These are phyloP conservation scores for Mustelus asterias DNA, from an alignment of 2,113 vertebrate genomes.

Conservation along the genomic window DNA sequence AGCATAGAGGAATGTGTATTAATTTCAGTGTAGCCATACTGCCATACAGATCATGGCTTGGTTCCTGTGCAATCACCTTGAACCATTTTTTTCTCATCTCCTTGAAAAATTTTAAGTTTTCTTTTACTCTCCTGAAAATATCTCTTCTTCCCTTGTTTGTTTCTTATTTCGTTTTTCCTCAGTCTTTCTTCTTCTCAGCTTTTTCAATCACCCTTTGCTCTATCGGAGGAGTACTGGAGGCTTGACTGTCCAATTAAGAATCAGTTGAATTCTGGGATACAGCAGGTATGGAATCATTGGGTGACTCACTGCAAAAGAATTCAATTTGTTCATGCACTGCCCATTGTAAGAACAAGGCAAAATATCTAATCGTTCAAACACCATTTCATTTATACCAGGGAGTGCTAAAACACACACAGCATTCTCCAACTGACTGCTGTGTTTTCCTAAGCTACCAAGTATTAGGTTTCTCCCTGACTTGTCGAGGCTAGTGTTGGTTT, in stretches of 20 bases:
- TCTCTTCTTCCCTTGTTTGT: neutral
- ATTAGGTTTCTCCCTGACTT: neutral
- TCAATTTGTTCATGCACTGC: neutral
- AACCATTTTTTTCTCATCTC: neutral
- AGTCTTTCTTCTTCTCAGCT: neutral
- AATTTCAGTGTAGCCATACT: neutral
- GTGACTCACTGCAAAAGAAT: neutral
- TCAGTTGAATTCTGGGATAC: neutral
- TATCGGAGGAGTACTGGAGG: neutral
- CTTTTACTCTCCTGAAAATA: neutral
- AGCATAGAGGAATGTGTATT: neutral
- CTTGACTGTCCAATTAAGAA: neutral
- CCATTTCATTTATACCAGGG: neutral
- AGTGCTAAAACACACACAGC: neutral
- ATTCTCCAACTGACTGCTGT: neutral
- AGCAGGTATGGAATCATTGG: neutral
- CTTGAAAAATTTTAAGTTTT: neutral
- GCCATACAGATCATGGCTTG: neutral
- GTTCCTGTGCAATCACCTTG: neutral
- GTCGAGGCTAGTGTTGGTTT: neutral
- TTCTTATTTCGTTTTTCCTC: neutral
- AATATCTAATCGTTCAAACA: neutral
- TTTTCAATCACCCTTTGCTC: neutral
- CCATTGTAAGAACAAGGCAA: neutral
- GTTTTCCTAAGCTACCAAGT: neutral